These are phyloP conservation scores for Meteorus cinctellus DNA, from an alignment of 2,888 invertebrate genomes.

Conservation along the genomic window DNA sequence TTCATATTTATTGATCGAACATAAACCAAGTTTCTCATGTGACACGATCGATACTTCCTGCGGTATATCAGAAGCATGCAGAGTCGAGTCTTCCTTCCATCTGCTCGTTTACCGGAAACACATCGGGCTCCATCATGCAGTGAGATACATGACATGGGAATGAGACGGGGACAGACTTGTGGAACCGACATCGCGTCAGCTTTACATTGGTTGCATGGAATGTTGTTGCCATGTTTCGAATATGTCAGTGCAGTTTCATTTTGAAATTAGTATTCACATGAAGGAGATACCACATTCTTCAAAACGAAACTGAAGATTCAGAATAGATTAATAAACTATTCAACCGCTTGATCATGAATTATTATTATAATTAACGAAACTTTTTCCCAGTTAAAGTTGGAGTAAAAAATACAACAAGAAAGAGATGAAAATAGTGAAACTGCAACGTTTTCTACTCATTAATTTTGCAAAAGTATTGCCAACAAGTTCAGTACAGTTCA, in stretches of 20 bases:
- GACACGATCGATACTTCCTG: neutral
- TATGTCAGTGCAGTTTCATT: neutral
- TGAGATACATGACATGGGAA: neutral
- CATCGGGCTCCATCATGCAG: neutral
- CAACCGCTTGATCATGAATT: neutral
- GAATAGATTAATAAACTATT: neutral
- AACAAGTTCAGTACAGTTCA: neutral
- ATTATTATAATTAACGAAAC: neutral
- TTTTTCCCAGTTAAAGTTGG: neutral
- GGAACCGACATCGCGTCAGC: neutral
- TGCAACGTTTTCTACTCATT: neutral
- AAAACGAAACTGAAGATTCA: no score
- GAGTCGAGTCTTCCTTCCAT: neutral
- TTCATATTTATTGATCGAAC: neutral
- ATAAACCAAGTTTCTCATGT: neutral
- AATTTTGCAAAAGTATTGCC: constrained; percentile 15
- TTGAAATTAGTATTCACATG: no score
- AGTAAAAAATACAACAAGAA: neutral
- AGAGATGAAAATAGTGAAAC: neutral
- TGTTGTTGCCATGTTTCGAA: neutral
- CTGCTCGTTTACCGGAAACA: neutral
- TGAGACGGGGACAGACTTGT: neutral
- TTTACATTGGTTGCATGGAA: neutral
- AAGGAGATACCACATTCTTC: no score
- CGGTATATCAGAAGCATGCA: neutral